Base-by-base conservation (phyloP, 2,888 invertebrate species). In the Alviniconcha strummeri region DNA sequence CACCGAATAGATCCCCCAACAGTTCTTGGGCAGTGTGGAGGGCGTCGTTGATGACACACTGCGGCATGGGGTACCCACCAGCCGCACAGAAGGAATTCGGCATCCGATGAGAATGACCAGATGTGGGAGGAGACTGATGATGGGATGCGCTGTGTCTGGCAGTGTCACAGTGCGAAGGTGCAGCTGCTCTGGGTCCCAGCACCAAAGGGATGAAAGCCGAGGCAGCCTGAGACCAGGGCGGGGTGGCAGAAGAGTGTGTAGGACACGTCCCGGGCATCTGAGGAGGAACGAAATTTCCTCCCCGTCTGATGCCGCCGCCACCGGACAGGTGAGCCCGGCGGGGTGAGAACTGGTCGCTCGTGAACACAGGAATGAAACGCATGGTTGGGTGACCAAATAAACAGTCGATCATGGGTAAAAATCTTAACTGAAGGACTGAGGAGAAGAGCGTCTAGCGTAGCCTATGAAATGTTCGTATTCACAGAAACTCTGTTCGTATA, bases 291-390 rank as follows among this genome's bases (percentile, higher is more conserved):
- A 54, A 54, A 17, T 55, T 5, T 55, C 75, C 9, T 11, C 17
- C 15, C 5, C 55, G 54, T 55, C 15, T 15, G 17, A 54, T 19
- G 76, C n/a, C 9, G 19, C 76, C 76, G 56, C 76, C 15, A 56
- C 76, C n/a, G 15, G n/a, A 7, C 17, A 76, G 55, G 15, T 57
- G 76, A 4, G 57, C 56, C 9, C 11, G 4, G 5, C n/a, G 55
- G 13, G 55, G 56, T 52, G 52, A 9, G 55, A 17, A 76, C 55
- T 57, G 76, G 57, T 76, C 76, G 55, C 57, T 17, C 9, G 76
- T n/a, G 19, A 57, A 76, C 57, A 76, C 76, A n/a, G 76, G 76
- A 76, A 36, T 36, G 36, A 76, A 76, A 6, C 57, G 56, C 76
- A 76, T 76, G 76, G 19, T 56, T 75, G 75, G 75, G 17, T 55